Conservation (phyloP, 2,797 vertebrate genomes). For the Pyrocephalus nanus region DNA sequence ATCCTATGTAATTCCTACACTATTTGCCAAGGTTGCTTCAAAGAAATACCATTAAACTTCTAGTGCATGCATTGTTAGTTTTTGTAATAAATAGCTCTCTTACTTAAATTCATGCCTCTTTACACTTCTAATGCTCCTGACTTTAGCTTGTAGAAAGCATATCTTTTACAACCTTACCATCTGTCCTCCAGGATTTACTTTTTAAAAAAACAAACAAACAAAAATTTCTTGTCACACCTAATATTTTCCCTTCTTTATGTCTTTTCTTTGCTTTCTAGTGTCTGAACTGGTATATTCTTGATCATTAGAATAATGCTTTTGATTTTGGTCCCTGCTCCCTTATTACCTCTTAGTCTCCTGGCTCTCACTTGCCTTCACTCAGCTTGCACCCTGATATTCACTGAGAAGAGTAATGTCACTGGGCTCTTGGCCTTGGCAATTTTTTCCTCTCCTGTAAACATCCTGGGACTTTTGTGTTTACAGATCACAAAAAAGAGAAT, state of each 20-base stretch:
- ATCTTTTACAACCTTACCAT: neutral
- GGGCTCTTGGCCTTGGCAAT: neutral
- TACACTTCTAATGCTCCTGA: neutral
- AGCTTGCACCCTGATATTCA: neutral
- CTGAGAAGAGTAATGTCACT: neutral
- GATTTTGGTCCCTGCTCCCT: neutral
- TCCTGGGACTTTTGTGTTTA: neutral
- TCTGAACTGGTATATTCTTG: neutral
- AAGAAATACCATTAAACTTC: conserved; percentile 39
- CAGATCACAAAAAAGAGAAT: neutral
- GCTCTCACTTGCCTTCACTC: neutral
- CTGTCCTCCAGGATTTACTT: neutral
- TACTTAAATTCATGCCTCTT: conserved; percentile 31
- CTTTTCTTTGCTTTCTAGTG: neutral
- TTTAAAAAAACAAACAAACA: neutral
- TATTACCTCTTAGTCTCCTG: neutral
- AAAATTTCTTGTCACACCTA: neutral
- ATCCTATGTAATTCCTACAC: neutral
- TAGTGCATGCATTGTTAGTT: neutral
- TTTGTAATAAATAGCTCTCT: conserved; percentile 26
- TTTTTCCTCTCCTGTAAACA: neutral
- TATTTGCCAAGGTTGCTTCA: neutral
- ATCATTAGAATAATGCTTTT: neutral
- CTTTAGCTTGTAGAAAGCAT: neutral
- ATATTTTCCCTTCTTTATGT: neutral